Base-by-base conservation (phyloP, 2,888 invertebrate genomes). In the Dione vanillae region DNA sequence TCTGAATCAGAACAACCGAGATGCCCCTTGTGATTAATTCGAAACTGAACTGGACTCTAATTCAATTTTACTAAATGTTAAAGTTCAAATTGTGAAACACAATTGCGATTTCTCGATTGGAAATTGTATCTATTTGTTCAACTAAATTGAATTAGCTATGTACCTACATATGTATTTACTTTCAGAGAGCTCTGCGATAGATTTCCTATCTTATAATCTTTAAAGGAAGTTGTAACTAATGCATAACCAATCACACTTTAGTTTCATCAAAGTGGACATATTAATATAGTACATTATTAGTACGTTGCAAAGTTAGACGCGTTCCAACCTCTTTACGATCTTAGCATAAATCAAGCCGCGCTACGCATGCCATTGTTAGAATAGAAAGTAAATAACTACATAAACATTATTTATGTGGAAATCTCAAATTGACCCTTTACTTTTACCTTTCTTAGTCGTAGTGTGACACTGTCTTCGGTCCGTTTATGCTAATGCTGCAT, bases 401-500 rank as follows among this genome's bases (percentile, higher is more conserved):
- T 75, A 73, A 76, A 75, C 67, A 76, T 75, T 73, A 78, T 76
- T 75, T 77, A 76, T 75, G 78, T 74, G 70, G 59, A 77, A 76
- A 75, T 79, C 76, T 75, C 70, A 71, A 78, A 80, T 78, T 78
- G 79, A 78, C 78, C 78, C 79, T 78, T 77, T 74, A 71, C 72
- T 75, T 76, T 76, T 74, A 74, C 77, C 73, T 77, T 77, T 74
- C 75, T 73, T 72, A 68, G 71, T 59, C 72, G 65, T 52, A 76
- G 77, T 82, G 82, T 82, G 83, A 82, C 85, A 82, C 80, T 77
- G 79, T 79, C 79, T 82, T 78, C 81, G 81, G 80, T 78, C 83
- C 85, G 84, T 88, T 88, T 92, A 93, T 93, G 93, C 80, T 87
- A 93, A 93, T 93, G 84, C 69, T 54, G 84, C 84, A 93, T 93